Percentiles rank a stretch among this genome's conserved stretches.
Evolutionary conservation across 1,140 invertebrate genomes (phyloP).

Genomic region (Medauroidea extradentata): DNA sequence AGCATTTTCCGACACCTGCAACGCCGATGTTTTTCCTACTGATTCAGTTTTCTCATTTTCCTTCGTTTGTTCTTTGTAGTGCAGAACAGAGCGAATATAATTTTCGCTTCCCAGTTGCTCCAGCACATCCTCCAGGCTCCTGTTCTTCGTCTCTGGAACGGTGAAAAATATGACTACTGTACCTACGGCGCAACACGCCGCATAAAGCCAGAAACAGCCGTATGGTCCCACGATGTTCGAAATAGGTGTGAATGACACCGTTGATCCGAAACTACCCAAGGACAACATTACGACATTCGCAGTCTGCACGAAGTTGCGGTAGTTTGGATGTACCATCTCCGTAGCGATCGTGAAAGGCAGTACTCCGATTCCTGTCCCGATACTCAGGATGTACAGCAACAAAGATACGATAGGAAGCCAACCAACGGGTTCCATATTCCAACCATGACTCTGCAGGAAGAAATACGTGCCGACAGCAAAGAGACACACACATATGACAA

Average conservation of each 20-base stretch:
- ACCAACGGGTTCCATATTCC: conserved; percentile 33
- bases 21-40: no score
- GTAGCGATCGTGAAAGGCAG: conserved; percentile 57
- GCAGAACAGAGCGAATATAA: no score
- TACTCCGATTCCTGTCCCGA: conserved; percentile 45
- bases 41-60: no score
- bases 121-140: conserved; percentile 52
- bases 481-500: conserved; percentile 44
- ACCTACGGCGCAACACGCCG: conserved; percentile 46
- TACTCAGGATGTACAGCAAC: conserved; percentile 51
- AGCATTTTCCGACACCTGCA: no score
- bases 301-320: conserved; percentile 71
- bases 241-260: conserved; percentile 49
- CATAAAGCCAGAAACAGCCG: conserved; percentile 54
- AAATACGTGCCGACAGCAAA: conserved; percentile 43
- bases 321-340: conserved; percentile 66
- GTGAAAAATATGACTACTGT: conserved; percentile 44
- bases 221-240: conserved; percentile 46
- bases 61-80: no score
- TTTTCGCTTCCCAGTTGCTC: conserved; percentile 39
- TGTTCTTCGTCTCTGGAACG: conserved; percentile 63
- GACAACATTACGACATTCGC: conserved; percentile 71
- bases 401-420: conserved; percentile 52
- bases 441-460: conserved; percentile 32
- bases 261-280: conserved; percentile 44